Conservation (phyloP, 1,140 invertebrate genomes). For the Drosophila rufa region DNA sequence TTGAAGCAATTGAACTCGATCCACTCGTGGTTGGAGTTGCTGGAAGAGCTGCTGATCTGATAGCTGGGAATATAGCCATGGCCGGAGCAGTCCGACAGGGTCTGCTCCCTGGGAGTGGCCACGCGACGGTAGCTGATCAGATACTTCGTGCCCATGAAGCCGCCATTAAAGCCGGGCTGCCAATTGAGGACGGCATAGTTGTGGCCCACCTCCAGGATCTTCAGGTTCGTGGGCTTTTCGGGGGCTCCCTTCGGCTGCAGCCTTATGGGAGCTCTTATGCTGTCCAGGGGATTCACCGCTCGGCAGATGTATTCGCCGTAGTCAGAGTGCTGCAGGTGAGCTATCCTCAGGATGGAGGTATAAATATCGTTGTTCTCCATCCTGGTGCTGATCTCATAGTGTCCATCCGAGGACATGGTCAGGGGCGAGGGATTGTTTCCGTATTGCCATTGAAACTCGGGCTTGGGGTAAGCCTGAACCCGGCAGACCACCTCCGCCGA, state of each 20-base stretch:
- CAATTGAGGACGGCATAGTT: conserved; percentile 92
- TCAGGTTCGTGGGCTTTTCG: conserved; percentile 90
- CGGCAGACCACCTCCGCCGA: conserved; percentile 94
- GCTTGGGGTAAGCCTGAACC: conserved; percentile 96
- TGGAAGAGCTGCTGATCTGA: conserved; percentile 43
- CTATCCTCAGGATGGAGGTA: conserved; percentile 91
- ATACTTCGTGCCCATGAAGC: conserved; percentile 92
- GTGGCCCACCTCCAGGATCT: conserved; percentile 89
- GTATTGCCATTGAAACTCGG: conserved; percentile 96
- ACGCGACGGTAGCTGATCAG: conserved; percentile 91
- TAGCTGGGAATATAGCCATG: conserved; percentile 64
- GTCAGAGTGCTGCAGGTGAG: conserved; percentile 91
- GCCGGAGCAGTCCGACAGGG: conserved; percentile 87
- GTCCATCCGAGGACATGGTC: conserved; percentile 91
- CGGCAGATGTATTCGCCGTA: conserved; percentile 96
- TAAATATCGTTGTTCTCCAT: conserved; percentile 94
- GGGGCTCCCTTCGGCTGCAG: conserved; percentile 93
- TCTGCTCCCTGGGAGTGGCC: conserved; percentile 86
- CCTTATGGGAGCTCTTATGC: conserved; percentile 90
- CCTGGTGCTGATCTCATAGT: conserved; percentile 93
- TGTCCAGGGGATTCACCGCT: conserved; percentile 91
- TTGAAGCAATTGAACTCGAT: conserved; percentile 93
- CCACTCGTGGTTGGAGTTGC: conserved; percentile 88
- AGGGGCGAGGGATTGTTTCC: conserved; percentile 90
- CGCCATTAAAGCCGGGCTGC: conserved; percentile 95